These are phyloP conservation scores for Menura novaehollandiae DNA, from an alignment of 2,113 vertebrate species.

Conservation along the genomic window DNA sequence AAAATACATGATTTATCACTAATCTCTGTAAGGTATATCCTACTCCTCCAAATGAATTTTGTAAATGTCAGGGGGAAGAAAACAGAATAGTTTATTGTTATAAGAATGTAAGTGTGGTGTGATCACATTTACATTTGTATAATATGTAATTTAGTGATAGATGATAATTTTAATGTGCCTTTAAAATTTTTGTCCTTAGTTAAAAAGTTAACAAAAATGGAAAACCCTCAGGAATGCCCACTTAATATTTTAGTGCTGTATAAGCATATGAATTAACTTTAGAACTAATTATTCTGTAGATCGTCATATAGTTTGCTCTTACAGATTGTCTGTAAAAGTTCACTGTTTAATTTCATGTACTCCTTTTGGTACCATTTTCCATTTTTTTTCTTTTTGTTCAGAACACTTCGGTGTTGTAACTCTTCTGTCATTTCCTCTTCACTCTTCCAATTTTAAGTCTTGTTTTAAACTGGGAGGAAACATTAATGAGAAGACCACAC, in stretches of 20 bases:
- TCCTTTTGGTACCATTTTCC: neutral
- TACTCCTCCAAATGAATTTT: constrained; percentile 81
- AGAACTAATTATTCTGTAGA: constrained; percentile 31
- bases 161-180: constrained; percentile 73
- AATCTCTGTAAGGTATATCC: constrained; percentile 85
- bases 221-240: constrained; percentile 62
- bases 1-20: constrained; percentile 94
- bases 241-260: constrained; percentile 20
- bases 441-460: neutral
- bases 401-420: neutral
- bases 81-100: constrained; percentile 81
- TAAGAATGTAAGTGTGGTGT: constrained; percentile 72
- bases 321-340: neutral
- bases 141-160: constrained; percentile 74
- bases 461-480: neutral
- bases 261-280: constrained; percentile 46
- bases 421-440: neutral
- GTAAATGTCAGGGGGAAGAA: constrained; percentile 81
- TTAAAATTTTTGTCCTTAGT: constrained; percentile 68
- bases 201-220: constrained; percentile 70
- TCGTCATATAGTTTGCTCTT: neutral
- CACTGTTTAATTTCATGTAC: neutral
- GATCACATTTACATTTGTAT: constrained; percentile 80
- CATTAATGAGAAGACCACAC: neutral
- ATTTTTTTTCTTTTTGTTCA: neutral